Percentiles rank a stretch among this genome's conserved stretches.
Evolutionary conservation across 2,113 vertebrate species (phyloP).

Genomic region (Podarcis raffonei): DNA sequence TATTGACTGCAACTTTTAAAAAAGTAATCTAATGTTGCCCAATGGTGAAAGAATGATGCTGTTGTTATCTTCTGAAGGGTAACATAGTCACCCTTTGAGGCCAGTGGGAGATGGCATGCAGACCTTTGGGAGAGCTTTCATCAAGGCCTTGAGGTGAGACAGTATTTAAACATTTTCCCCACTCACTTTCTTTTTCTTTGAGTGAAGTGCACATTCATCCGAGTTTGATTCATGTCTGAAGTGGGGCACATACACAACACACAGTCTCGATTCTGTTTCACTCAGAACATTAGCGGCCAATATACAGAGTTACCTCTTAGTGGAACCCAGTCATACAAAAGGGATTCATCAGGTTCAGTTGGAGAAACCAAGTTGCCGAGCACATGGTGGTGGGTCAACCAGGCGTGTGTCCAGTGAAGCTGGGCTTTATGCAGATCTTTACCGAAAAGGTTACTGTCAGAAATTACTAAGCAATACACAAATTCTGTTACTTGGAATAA

Average conservation of each 20-base stretch:
- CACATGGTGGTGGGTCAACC: not conserved
- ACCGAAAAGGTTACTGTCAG: not conserved
- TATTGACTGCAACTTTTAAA: not conserved
- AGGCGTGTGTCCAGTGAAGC: not conserved
- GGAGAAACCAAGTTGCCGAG: not conserved
- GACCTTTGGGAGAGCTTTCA: constrained; percentile 50
- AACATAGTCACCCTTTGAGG: constrained; percentile 74
- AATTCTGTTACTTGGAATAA: not conserved
- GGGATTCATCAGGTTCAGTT: not conserved
- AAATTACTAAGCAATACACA: not conserved
- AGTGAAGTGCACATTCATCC: not conserved
- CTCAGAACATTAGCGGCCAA: not conserved
- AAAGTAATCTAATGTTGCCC: not conserved
- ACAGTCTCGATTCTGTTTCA: not conserved
- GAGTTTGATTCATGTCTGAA: not conserved
- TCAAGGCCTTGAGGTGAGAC: constrained; percentile 65
- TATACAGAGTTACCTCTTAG: not conserved
- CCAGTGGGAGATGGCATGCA: constrained; percentile 55
- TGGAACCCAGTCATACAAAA: too few species aligned
- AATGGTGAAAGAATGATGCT: constrained; percentile 72
- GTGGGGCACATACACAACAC: too few species aligned
- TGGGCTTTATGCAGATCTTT: not conserved
- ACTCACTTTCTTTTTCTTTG: not conserved
- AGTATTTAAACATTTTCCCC: constrained; percentile 43
- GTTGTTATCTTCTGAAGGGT: constrained; percentile 77